Conservation (phyloP, 2,888 invertebrate genomes). For the Plebejus argus region DNA sequence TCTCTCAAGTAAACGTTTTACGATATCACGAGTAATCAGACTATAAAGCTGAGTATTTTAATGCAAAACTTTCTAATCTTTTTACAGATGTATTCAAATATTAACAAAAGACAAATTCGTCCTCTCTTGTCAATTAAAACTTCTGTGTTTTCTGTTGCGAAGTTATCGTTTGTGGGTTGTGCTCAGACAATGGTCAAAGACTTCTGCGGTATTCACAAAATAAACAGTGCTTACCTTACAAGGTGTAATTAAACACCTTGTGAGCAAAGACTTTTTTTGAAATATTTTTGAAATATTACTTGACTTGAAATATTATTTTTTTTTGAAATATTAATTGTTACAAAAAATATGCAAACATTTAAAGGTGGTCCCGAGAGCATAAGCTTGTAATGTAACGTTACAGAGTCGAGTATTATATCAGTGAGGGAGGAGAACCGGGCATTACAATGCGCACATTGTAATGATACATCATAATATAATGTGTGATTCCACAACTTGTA, state of each 20-base stretch:
- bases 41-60: background rate
- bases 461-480: too few relatives aligned
- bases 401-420: too few relatives aligned
- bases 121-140: background rate
- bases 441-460: too few relatives aligned
- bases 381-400: too few relatives aligned
- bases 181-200: background rate
- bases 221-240: background rate
- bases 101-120: constrained; percentile 1
- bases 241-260: background rate
- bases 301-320: too few relatives aligned
- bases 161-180: background rate
- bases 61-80: background rate
- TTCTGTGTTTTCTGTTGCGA: background rate
- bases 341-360: too few relatives aligned
- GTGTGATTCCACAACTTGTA: too few relatives aligned
- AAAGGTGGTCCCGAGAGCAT: too few relatives aligned
- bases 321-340: too few relatives aligned
- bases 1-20: too few relatives aligned
- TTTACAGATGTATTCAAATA: background rate
- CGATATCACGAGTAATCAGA: background rate
- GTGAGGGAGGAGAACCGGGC: too few relatives aligned
- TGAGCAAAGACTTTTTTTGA: background rate
- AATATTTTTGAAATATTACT: background rate
- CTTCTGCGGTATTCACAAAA: background rate